These are phyloP conservation scores for Scelioninae gen. 2 DNA, from an alignment of 2,888 invertebrate genomes.

Conservation along the genomic window DNA sequence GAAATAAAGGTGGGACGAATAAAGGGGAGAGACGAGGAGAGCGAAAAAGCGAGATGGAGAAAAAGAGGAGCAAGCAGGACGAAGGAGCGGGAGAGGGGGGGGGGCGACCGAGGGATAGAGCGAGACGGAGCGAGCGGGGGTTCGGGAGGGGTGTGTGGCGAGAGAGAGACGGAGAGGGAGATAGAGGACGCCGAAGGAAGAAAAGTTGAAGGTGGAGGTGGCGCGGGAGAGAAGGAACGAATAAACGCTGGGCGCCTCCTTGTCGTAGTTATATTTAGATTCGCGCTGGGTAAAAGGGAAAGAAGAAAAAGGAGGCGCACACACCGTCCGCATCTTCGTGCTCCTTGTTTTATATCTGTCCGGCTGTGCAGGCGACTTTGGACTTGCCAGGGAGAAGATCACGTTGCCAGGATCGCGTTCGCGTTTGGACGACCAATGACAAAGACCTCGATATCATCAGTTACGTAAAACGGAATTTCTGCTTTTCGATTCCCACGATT, in stretches of 20 bases:
- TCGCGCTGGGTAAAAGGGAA: slow-evolving; percentile 52
- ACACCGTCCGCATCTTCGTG: slow-evolving; percentile 51
- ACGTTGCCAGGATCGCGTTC: slow-evolving; percentile 53
- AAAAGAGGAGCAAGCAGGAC: slow-evolving; percentile 27
- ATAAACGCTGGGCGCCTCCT: slow-evolving; percentile 56
- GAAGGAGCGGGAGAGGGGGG: slow-evolving; percentile 28
- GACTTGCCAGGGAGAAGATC: slow-evolving; percentile 41
- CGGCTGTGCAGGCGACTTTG: slow-evolving; percentile 46
- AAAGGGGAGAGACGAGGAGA: slow-evolving; percentile 42
- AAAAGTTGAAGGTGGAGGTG: slow-evolving; percentile 56
- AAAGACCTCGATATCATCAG: slow-evolving; percentile 53
- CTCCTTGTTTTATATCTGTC: slow-evolving; percentile 58
- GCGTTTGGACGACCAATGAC: slow-evolving; percentile 52
- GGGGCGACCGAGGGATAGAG: slow-evolving; percentile 34
- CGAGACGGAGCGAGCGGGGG: slow-evolving; percentile 35
- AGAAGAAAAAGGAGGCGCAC: slow-evolving; percentile 52
- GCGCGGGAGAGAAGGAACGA: slow-evolving; percentile 54
- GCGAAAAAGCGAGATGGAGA: slow-evolving; percentile 39
- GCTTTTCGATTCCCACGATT: slow-evolving; percentile 50
- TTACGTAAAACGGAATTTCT: slow-evolving; percentile 52
- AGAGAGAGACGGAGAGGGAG: no score
- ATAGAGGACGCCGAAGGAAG: slow-evolving; percentile 50
- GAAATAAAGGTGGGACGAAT: slow-evolving; percentile 58
- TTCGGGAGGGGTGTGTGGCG: no score
- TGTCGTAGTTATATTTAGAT: slow-evolving; percentile 60